Conservation (phyloP, 2,888 invertebrate genomes). For the Sphecodes monilicornis region DNA sequence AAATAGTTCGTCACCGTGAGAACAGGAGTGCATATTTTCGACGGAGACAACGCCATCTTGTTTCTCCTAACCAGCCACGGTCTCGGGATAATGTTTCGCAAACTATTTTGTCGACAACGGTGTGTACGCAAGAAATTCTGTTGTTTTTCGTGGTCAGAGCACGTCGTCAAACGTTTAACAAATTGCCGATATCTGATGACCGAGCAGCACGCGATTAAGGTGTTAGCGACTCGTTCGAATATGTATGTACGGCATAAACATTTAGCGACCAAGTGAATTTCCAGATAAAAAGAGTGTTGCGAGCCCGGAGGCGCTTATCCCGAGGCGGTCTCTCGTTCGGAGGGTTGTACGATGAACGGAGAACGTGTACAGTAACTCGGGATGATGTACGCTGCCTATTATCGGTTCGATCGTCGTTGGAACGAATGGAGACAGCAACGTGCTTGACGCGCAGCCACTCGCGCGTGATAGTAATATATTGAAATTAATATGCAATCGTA, state of each 20-base stretch:
- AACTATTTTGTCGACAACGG: no score
- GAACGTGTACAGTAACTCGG: neutral
- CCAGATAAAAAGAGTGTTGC: neutral
- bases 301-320: neutral
- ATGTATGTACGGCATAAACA: neutral
- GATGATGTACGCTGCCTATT: neutral
- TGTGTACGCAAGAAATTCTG: neutral
- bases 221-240: neutral
- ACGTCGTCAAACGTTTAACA: neutral
- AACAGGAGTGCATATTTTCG: neutral
- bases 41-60: neutral
- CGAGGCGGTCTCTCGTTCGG: neutral
- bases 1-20: no score
- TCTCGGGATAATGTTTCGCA: neutral
- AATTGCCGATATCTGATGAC: neutral
- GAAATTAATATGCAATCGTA: no score
- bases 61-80: neutral
- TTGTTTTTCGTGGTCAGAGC: neutral
- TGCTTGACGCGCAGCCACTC: conserved; percentile 6
- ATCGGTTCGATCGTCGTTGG: neutral
- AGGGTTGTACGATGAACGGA: neutral
- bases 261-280: neutral
- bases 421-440: conserved; percentile 17
- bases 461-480: no score
- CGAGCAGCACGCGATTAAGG: neutral